Base-by-base conservation (phyloP, 1,140 invertebrate species). In the Bradysia coprophila region DNA sequence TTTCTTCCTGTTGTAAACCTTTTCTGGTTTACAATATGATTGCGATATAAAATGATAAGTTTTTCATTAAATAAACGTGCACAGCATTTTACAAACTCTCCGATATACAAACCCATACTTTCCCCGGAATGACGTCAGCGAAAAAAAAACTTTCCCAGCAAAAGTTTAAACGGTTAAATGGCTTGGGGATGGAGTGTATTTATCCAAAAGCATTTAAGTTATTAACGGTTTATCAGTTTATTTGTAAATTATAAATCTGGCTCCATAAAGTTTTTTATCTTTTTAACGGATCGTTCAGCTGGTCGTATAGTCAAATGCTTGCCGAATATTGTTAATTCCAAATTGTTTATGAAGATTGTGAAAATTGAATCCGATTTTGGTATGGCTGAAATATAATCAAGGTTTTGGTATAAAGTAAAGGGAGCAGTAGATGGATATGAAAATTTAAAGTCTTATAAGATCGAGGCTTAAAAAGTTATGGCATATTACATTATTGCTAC, bases 321-420 rank as follows among this genome's bases (percentile, higher is more conserved):
- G 31, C 81, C 81, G 55, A 73, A 73, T 20, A 83, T 64, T 43
- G 68, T 71, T 40, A 81, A 71, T 33, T 62, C 59, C 44, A 73
- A 62, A 32, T 68, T 61, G 4, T 69, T 65, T 33, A 81, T 49
- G 18, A 61, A 46, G 48, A 85, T 64, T 31, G 65, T 54, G 53
- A 85, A 81, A 18, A 77, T 59, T 44, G 66, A 72, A 38, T 71
- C 65, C 33, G 67, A 57, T 57, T 86, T 86, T 9, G 80, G 75
- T 45, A 86, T 61, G n/a, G 67, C 76, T 78, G 50, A 45, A 68
- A 68, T 8, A 39, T 3, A 39, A 15, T 18, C 13, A 39, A 38
- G n/a, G n/a, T n/a, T n/a, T n/a, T n/a, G n/a, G n/a, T n/a, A n/a
- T n/a, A n/a, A n/a, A n/a, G n/a, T n/a, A n/a, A n/a, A n/a, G n/a